Evolutionary conservation across 2,888 invertebrate genomes (phyloP), one percentile per base, ranked within the genome.

Genomic region (Ormyrus labotus): DNA sequence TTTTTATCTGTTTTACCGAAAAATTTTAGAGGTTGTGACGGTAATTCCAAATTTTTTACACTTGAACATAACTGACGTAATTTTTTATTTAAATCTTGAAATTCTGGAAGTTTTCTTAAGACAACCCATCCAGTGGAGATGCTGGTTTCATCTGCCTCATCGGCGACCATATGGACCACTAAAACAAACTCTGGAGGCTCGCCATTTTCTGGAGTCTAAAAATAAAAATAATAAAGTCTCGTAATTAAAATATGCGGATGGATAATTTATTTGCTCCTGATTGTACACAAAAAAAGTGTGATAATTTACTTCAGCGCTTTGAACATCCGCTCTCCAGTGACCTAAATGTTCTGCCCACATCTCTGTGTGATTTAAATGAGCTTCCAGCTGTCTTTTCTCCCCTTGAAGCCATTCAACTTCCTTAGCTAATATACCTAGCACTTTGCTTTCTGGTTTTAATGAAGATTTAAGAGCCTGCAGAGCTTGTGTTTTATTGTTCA

Each of bases 261-360:
- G 4, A 55, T 47, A 47, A 75, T n/a, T n/a, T 19, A 19, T 19
- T 19, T 19, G 19, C 19, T 19, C n/a, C 8, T 57, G 13, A 10
- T 65, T 64, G n/a, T 34, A 34, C 70, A 82, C 75, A 77, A 82
- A 82, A 80, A 67, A 34, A 57, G 4, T 64, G 34, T 45, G 48
- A 58, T 70, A 69, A 70, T 58, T 84, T 92, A 96, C 95, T 92
- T 96, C 96, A 7, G 96, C 96, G 87, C 95, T 95, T 89, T 96
- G 96, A 47, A 97, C 95, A 61, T 95, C 94, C 6, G 97, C 97
- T 81, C 95, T 93, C 98, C 98, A 98, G 83, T 94, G 93, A 45
- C 97, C 97, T 84, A 97, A 92, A 89, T 97, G 96, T 85, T 97
- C 96, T 0, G 96, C 96, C 98, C 98, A 98, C 69, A 95, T 94